Base-by-base conservation (phyloP, 2,888 invertebrate genomes). In the Pristionchus entomophagus region DNA sequence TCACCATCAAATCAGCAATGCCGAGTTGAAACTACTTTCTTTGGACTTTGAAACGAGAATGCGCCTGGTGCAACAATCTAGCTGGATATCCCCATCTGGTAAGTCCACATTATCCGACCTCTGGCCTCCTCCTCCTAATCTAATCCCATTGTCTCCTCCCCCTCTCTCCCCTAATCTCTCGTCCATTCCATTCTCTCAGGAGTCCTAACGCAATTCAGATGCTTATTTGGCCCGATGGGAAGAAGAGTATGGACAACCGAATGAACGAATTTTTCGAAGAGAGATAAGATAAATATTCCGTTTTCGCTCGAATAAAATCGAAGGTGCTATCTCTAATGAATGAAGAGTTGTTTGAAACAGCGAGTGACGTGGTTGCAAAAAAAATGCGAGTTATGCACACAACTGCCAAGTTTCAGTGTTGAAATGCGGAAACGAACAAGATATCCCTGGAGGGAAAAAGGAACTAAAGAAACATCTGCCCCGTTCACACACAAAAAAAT, bases 131-230 rank as follows among this genome's bases (percentile, higher is more conserved):
- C n/a, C n/a, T n/a, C n/a, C n/a, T n/a, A n/a, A n/a, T n/a, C 35
- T 62, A 35, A 65, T 35, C 2, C 19, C 65, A 65, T 65, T 65
- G 65, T 65, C 65, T 35, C 65, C 62, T 59, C 22, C 26, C 35
- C 10, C 32, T 32, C 35, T 65, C 35, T 35, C n/a, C n/a, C 35
- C 22, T 65, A 65, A 65, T 65, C 65, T 14, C 65, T 65, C 1
- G 65, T 65, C 32, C 65, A 29, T 32, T 22, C 69, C 73, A n/a
- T 73, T 12, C 45, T 41, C 73, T 41, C 41, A 73, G 41, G 38
- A 73, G n/a, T n/a, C 41, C 41, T 73, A 73, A 73, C 45, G 73
- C 73, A 73, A 73, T 73, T 73, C 73, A 73, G 73, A 73, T 73
- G 73, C 73, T 45, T 73, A 73, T 73, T 45, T n/a, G 73, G n/a